These are phyloP conservation scores for Abramis brama DNA, from an alignment of 2,113 vertebrate genomes.

Conservation along the genomic window DNA sequence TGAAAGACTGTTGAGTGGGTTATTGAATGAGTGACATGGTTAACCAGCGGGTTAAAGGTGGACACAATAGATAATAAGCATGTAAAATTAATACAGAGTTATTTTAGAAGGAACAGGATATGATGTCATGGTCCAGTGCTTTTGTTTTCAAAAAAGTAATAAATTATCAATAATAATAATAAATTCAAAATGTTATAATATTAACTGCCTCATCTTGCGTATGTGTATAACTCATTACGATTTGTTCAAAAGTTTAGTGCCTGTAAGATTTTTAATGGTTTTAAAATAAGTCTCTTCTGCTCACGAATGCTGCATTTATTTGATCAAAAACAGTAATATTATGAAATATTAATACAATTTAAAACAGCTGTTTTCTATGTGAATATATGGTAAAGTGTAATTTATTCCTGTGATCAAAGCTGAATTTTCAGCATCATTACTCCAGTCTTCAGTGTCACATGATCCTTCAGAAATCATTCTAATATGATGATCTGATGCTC, in stretches of 20 bases:
- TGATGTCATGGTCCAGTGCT: constrained; percentile 11
- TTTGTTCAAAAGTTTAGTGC: neutral
- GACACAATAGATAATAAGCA: constrained; percentile 12
- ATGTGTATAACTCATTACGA: neutral
- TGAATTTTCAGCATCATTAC: neutral
- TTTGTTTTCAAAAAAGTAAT: neutral
- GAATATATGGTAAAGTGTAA: neutral
- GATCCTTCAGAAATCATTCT: neutral
- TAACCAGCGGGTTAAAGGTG: neutral
- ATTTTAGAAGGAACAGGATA: constrained; percentile 16
- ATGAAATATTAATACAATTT: neutral
- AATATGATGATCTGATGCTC: neutral
- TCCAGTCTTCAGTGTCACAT: neutral
- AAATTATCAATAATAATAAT: constrained; percentile 10
- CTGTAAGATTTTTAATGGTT: too few relatives aligned
- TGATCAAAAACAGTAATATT: neutral
- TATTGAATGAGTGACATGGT: neutral
- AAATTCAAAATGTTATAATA: constrained; percentile 2
- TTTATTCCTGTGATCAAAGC: neutral
- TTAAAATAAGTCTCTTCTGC: neutral
- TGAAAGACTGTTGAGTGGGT: neutral
- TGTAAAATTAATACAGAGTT: neutral
- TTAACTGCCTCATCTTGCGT: neutral
- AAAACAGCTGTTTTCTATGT: neutral
- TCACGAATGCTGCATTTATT: neutral